Base-by-base conservation (phyloP, 1,140 invertebrate genomes). In the Limonius californicus region DNA sequence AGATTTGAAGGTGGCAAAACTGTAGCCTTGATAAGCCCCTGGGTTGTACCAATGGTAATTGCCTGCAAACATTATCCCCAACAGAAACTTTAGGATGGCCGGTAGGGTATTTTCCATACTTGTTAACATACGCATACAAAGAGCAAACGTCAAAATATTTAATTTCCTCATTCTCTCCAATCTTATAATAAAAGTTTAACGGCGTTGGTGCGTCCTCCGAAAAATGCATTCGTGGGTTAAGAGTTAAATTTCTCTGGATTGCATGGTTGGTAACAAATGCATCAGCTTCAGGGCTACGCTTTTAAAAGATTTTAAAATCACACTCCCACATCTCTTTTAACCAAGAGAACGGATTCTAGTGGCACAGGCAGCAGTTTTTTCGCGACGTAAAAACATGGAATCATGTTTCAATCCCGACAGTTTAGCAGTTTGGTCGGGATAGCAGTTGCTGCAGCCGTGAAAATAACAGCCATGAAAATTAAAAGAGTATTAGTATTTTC, bases 131-230 rank as follows among this genome's bases (percentile, higher is more conserved):
- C 14, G 56, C 19, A 23, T 57, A 57, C 2, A 59, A 14, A 4
- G 57, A 47, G 15, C 42, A 59, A 2, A 59, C 42, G 30, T 59
- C 57, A 47, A 23, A 59, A 16, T 59, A 59, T 4, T 11, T 23
- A 50, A 59, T 59, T 12, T 59, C 27, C 12, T 59, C 57, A 18
- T n/a, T n/a, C n/a, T n/a, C n/a, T n/a, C n/a, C n/a, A n/a, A n/a
- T n/a, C n/a, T n/a, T n/a, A n/a, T n/a, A n/a, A n/a, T n/a, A n/a
- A n/a, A n/a, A n/a, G n/a, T n/a, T n/a, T n/a, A n/a, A n/a, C n/a
- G n/a, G n/a, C n/a, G n/a, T n/a, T n/a, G n/a, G n/a, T n/a, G n/a
- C n/a, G n/a, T n/a, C n/a, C n/a, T n/a, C n/a, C n/a, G n/a, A n/a
- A n/a, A n/a, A n/a, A n/a, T n/a, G n/a, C n/a, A n/a, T n/a, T n/a